Evolutionary conservation across 2,797 vertebrate genomes (phyloP), one percentile per base, ranked within the genome.

Genomic region (Telmatherina bonti): DNA sequence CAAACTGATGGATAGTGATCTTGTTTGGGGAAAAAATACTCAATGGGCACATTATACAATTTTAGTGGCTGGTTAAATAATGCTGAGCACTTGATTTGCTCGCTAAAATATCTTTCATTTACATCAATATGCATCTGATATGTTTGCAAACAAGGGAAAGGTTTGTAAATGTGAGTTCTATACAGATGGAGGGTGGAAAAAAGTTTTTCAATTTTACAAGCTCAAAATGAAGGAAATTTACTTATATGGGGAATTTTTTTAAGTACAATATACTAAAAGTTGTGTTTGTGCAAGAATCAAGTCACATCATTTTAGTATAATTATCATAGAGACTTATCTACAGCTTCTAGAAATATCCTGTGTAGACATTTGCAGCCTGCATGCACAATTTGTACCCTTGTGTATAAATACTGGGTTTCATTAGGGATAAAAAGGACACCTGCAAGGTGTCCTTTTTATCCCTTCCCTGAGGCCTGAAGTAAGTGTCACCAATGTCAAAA

Each of bases 61-160:
- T 87, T 87, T 82, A 93, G 92, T 87, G 80, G 83, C 88, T 89
- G 89, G 82, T 80, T 78, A 71, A 81, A 89, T 84, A 83, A 83
- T 86, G 84, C 89, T 83, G 87, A 91, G 78, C 62, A 74, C 74
- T 61, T 62, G 38, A 80, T 70, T 77, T 80, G 82, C 85, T 90
- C 75, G 80, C 57, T 24, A 67, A 74, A 76, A 73, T 84, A 62
- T 60, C 57, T 47, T 68, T 91, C 89, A 92, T 92, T 91, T 91
- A 87, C 81, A 79, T 89, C 88, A 77, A 88, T 87, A 87, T 79
- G 73, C 73, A 80, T 90, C 75, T 76, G 70, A 82, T 74, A 60
- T 67, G 86, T 79, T 81, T 35, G 18, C 73, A 74, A 76, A 80
- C 53, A 31, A 49, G 53, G 55, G 76, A 75, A 56, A 45, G 64